Conservation (phyloP, 2,888 invertebrate species). For the Aricia artaxerxes region DNA sequence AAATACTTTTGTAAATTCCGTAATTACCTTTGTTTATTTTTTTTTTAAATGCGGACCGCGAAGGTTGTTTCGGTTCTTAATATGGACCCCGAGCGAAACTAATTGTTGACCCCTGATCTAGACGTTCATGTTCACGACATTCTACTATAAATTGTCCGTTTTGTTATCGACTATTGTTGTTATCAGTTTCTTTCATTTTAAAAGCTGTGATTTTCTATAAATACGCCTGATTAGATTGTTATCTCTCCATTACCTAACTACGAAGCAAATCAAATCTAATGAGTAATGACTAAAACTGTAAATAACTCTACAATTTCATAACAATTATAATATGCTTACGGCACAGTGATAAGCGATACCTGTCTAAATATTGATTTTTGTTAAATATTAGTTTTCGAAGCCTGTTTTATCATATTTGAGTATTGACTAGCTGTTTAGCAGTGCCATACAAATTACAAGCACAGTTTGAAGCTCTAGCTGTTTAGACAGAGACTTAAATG, state of each 20-base stretch:
- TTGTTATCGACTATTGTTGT: no score
- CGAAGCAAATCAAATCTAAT: background rate
- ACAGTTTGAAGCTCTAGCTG: background rate
- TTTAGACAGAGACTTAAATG: no score
- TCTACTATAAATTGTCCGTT: no score
- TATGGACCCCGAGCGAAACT: no score
- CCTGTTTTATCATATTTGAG: background rate
- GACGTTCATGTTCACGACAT: no score
- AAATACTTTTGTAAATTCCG: no score
- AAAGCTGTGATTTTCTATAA: constrained; percentile 2
- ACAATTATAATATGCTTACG: background rate
- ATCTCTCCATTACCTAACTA: background rate
- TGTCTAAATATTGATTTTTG: background rate
- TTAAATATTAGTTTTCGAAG: background rate
- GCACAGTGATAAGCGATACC: background rate
- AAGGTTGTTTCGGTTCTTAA: no score
- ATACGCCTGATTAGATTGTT: background rate
- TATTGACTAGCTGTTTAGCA: background rate
- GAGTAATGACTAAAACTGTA: background rate
- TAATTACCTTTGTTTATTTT: no score
- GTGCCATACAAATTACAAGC: no score
- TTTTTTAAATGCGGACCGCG: no score
- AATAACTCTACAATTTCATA: background rate
- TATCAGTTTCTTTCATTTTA: background rate
- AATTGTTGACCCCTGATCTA: no score